Percentiles rank a stretch among this genome's conserved stretches.
Conservation (phyloP, 2,113 vertebrate genomes). For the Salminus brasiliensis region DNA sequence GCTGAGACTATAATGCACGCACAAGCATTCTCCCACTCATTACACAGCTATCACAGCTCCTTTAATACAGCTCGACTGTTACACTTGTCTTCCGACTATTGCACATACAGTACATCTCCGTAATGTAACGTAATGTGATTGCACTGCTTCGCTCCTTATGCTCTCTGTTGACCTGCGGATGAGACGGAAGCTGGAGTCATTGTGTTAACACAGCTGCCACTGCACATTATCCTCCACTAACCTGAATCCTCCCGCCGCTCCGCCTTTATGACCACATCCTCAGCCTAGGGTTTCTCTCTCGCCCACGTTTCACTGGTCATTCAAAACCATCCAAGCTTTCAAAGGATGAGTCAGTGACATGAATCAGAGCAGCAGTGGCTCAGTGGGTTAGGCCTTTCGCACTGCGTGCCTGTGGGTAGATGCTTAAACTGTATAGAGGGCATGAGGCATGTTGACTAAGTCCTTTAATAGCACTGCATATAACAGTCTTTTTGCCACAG, state of each 20-base stretch:
- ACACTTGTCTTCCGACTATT: background rate
- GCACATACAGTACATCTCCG: background rate
- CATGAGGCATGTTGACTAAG: background rate
- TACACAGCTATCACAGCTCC: constrained; percentile 3
- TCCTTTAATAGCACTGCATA: too few relatives aligned
- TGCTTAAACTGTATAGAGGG: constrained; percentile 22
- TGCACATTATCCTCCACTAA: constrained; percentile 28
- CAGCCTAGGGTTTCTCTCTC: background rate
- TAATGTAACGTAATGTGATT: constrained; percentile 26
- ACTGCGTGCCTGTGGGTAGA: background rate
- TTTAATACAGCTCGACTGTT: background rate
- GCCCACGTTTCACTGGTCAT: constrained; percentile 1
- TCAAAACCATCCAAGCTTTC: constrained; percentile 23
- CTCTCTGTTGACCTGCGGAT: constrained; percentile 26
- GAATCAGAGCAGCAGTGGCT: background rate
- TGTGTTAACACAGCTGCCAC: constrained; percentile 19
- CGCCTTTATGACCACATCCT: background rate
- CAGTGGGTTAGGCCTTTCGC: background rate
- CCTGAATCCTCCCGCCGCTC: background rate
- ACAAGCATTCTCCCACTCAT: background rate
- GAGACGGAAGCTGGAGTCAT: constrained; percentile 12
- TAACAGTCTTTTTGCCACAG: background rate
- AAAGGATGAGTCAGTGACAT: background rate
- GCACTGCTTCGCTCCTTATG: background rate
- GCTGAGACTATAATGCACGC: background rate